Percentiles rank a stretch among this genome's conserved stretches.
Conservation (phyloP, 2,113 vertebrate species). For the Dendropsophus ebraccatus region DNA sequence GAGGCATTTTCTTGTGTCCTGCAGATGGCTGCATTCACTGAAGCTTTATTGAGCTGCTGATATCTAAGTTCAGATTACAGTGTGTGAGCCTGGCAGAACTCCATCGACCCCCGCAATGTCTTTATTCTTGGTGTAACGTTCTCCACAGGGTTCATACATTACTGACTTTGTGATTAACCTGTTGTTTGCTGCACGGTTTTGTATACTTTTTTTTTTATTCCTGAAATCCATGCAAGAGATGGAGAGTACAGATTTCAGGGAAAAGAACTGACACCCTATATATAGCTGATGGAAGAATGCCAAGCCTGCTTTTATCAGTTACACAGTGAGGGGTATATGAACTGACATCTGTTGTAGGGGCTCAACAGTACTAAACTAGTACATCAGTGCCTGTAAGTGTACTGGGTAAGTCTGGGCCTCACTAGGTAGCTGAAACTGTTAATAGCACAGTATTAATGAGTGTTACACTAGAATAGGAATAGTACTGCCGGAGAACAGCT, state of each 20-base stretch:
- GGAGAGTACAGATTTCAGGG: constrained; percentile 5
- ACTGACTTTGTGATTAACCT: background rate
- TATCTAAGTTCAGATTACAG: constrained; percentile 56
- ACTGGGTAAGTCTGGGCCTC: constrained; percentile 2
- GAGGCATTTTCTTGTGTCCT: constrained; percentile 61
- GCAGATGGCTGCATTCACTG: constrained; percentile 56
- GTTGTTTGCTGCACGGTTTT: background rate
- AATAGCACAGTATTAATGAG: constrained; percentile 36
- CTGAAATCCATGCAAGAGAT: background rate
- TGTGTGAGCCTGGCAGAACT: constrained; percentile 53
- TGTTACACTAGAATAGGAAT: constrained; percentile 49
- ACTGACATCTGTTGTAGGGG: constrained; percentile 40
- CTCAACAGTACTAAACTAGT: constrained; percentile 41
- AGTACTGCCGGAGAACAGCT: constrained; percentile 39
- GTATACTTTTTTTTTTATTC: background rate
- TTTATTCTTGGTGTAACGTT: too few species aligned
- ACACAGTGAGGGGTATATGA: constrained; percentile 44
- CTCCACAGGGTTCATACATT: constrained; percentile 7
- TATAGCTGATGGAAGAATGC: constrained; percentile 51
- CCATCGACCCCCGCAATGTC: constrained; percentile 42
- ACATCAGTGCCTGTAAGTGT: constrained; percentile 18
- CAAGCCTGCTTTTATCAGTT: constrained; percentile 56
- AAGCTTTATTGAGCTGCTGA: constrained; percentile 58
- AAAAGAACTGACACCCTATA: constrained; percentile 31
- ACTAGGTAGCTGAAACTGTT: constrained; percentile 29